phyloP scores from a whole-genome alignment of 2,888 invertebrate species.

The Blomia tropicalis region DNA sequence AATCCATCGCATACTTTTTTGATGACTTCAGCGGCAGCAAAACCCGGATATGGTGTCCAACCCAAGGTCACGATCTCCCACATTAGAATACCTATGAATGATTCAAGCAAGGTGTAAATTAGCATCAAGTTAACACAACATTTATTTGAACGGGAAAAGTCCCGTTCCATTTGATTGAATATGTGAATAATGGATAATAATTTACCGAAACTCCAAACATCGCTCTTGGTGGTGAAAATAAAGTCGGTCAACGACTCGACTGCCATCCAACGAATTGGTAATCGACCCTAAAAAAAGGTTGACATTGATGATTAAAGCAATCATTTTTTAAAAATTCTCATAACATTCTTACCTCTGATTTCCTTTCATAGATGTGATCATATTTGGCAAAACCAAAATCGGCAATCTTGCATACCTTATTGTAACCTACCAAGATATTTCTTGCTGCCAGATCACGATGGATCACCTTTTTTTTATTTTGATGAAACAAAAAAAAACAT shows the following conservation, averaged over 20 bases:
- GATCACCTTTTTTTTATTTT: too few species aligned
- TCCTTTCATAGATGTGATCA: constrained; percentile 45
- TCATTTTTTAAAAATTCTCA: not conserved
- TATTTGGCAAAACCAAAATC: constrained; percentile 71
- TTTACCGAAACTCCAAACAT: constrained; percentile 86
- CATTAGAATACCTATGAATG: constrained; percentile 47
- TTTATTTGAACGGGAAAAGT: too few species aligned
- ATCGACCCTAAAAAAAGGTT: constrained; percentile 38
- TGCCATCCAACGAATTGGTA: constrained; percentile 82
- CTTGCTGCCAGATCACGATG: constrained; percentile 68
- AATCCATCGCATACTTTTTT: constrained; percentile 71
- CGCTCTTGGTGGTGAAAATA: constrained; percentile 78
- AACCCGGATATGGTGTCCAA: constrained; percentile 82
- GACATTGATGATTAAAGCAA: not conserved
- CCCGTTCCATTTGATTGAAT: too few species aligned
- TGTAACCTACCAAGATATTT: constrained; percentile 64
- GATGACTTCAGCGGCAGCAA: constrained; percentile 78
- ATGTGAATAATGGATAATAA: too few species aligned
- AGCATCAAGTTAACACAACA: not conserved
- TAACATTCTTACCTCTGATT: constrained; percentile 33
- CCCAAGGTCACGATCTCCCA: constrained; percentile 90
- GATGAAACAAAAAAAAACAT: not conserved
- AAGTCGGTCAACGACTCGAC: constrained; percentile 86
- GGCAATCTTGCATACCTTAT: constrained; percentile 69
- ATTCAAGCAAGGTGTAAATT: not conserved